phyloP scores from a whole-genome alignment of 2,113 vertebrate genomes.

The Eleginops maclovinus region DNA sequence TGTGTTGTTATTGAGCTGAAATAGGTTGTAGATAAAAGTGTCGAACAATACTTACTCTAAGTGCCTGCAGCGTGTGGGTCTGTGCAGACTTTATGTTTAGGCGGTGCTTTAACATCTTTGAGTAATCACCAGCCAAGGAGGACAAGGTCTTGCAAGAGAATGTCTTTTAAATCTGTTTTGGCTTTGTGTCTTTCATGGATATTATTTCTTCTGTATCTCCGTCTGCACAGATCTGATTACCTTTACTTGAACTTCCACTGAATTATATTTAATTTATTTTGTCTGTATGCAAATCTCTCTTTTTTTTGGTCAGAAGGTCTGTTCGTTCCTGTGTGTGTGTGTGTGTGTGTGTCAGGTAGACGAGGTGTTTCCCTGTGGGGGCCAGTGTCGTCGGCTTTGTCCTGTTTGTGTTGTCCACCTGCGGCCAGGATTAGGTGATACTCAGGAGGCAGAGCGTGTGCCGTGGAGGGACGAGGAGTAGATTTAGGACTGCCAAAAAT shows the following conservation, averaged over 20 bases:
- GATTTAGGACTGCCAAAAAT: not conserved
- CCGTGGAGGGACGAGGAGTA: constrained; percentile 1
- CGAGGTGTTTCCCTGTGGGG: constrained; percentile 15
- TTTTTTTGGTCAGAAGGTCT: not conserved
- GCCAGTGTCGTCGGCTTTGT: constrained; percentile 12
- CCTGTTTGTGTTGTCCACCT: constrained; percentile 12
- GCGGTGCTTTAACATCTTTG: too few relatives aligned
- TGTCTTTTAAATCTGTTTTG: not conserved
- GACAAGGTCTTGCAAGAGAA: not conserved
- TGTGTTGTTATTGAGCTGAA: constrained; percentile 20
- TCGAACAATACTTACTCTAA: not conserved
- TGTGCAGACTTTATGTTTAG: not conserved
- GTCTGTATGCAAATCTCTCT: constrained; percentile 3
- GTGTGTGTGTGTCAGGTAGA: constrained; percentile 7
- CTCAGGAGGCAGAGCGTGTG: not conserved
- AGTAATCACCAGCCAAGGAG: not conserved
- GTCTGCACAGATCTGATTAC: constrained; percentile 1
- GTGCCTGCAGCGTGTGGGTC: not conserved
- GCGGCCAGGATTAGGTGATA: constrained; percentile 26
- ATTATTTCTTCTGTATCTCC: constrained; percentile 6
- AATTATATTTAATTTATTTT: not conserved
- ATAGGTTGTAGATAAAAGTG: not conserved
- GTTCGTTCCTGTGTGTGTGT: not conserved
- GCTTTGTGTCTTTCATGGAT: not conserved
- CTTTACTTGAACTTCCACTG: constrained; percentile 9